Evolutionary conservation across 2,888 invertebrate species (phyloP).

Genomic region (Ennomos quercinarius): DNA sequence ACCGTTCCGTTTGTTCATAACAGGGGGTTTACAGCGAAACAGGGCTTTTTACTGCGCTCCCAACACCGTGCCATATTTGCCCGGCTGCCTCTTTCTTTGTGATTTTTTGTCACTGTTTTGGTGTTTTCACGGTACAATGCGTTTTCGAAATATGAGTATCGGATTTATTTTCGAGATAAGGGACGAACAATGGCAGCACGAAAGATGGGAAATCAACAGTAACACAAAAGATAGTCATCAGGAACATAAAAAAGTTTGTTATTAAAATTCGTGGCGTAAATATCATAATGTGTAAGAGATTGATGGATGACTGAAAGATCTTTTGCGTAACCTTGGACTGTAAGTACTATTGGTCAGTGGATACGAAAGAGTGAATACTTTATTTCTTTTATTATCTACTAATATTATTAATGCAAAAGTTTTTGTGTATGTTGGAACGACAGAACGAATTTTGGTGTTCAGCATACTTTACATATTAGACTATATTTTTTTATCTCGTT

Average conservation of each 20-base stretch:
- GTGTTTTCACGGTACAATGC: conserved; percentile 32
- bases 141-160: conserved; percentile 35
- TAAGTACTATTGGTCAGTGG: no score
- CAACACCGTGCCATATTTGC: conserved; percentile 42
- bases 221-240: conserved; percentile 23
- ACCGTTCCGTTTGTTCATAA: conserved; percentile 46
- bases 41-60: conserved; percentile 41
- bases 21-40: conserved; percentile 41
- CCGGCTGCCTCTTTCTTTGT: conserved; percentile 34
- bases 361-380: no score
- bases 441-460: no score
- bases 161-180: conserved; percentile 33
- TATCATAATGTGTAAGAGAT: conserved; percentile 21
- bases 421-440: no score
- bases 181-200: conserved; percentile 25
- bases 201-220: conserved; percentile 22
- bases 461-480: no score
- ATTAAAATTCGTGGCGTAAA: conserved; percentile 23
- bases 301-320: conserved; percentile 21
- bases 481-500: no score
- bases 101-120: conserved; percentile 32
- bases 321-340: not conserved
- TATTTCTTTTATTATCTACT: no score
- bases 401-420: no score
- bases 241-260: conserved; percentile 25